These are phyloP conservation scores for Rana temporaria DNA, from an alignment of 2,113 vertebrate genomes.

Conservation along the genomic window DNA sequence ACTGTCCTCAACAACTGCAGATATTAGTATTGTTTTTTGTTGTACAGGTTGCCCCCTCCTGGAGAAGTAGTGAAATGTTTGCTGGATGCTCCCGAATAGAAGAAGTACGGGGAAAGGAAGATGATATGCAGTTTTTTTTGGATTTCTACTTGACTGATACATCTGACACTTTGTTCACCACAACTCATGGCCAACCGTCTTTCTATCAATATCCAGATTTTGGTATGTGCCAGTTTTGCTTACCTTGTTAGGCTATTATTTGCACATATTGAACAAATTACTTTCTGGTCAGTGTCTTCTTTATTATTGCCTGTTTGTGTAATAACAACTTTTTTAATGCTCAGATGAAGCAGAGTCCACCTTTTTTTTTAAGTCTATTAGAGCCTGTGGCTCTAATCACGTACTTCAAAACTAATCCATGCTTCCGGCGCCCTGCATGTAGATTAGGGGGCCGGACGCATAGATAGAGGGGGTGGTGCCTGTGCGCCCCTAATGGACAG, in stretches of 20 bases:
- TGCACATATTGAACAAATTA: background rate
- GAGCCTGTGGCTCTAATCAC: too few species aligned
- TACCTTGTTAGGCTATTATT: background rate
- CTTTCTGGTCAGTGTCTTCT: background rate
- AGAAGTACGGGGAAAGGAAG: constrained; percentile 67
- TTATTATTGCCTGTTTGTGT: background rate
- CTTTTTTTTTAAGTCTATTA: too few species aligned
- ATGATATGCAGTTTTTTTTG: constrained; percentile 86
- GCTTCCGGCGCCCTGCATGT: too few species aligned
- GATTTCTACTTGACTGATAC: constrained; percentile 93
- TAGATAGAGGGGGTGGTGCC: too few species aligned
- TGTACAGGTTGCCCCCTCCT: constrained; percentile 68
- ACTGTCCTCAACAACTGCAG: background rate
- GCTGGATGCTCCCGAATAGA: constrained; percentile 80
- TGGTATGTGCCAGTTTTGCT: constrained; percentile 72
- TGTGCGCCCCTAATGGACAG: too few species aligned
- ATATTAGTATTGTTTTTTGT: constrained; percentile 59
- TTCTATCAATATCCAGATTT: constrained; percentile 76
- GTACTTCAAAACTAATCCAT: too few species aligned
- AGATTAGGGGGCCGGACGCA: too few species aligned
- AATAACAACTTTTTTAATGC: too few species aligned
- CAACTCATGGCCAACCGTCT: constrained; percentile 82
- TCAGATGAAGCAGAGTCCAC: too few species aligned
- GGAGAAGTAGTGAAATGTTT: constrained; percentile 84
- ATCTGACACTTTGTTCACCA: constrained; percentile 98